Base-by-base conservation (phyloP, 1,140 invertebrate genomes). In the Tigriopus japonicus region DNA sequence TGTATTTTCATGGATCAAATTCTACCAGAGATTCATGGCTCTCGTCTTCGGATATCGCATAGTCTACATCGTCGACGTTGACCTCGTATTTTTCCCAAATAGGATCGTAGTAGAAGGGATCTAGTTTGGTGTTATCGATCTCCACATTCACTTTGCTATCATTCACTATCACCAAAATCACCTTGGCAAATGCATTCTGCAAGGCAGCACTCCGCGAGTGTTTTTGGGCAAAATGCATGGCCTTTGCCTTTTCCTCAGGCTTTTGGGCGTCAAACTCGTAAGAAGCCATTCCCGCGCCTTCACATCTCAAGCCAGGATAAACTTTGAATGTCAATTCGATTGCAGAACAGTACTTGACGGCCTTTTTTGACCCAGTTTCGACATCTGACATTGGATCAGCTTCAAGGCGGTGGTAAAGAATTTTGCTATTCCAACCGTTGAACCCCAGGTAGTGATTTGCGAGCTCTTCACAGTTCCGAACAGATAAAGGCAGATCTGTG, bases 21-120 rank as follows among this genome's bases (percentile, higher is more conserved):
- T 35, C 28, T 3, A 35, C 28, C 28, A 35, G 9, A 3, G 28
- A 35, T 9, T 35, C 28, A 35, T 35, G 28, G 28, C 3, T 9
- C 28, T 35, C 28, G 28, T 35, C 28, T 9, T 35, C 28, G 28
- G 28, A 35, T 35, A 35, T 35, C 28, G 9, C 28, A 9, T 35
- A 35, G 9, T 35, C 28, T 35, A 35, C 28, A 35, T 35, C 28
- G 28, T 35, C 28, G 28, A 35, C 28, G 28, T 35, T 35, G 28
- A 35, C 28, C 9, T 35, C 28, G 9, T 35, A 35, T 9, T 35
- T 35, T 9, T 35, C 28, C 55, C 55, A 58, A n/a, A 58, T 23
- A n/a, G 55, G 41, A 23, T 58, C 41, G 28, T 58, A 58, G 55
- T 28, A 42, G 23, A 58, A 58, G 28, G 55, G 55, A 23, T 58